phyloP scores from a whole-genome alignment of 37 sponge, comb jelly and placozoan species.

The Bolinopsis microptera region DNA sequence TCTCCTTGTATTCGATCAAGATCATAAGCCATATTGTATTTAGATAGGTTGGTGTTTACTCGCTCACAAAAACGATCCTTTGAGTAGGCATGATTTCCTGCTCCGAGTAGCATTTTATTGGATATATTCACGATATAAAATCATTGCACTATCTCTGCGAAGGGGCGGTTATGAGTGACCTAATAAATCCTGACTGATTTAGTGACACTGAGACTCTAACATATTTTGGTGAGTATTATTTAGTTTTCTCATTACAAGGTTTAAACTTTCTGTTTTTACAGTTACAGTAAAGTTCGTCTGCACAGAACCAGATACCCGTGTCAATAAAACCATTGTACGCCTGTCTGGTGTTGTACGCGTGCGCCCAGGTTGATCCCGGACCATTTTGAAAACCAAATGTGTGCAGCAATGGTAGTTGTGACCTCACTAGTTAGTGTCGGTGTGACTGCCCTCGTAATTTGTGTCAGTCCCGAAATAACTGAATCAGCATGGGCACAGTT shows the following conservation, averaged over 20 bases:
- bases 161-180: background rate
- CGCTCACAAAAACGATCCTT: too few species aligned
- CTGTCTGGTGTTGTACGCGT: too few species aligned
- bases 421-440: background rate
- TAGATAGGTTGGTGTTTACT: too few species aligned
- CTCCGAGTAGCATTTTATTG: too few species aligned
- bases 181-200: background rate
- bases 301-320: too few species aligned
- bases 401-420: background rate
- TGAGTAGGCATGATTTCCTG: too few species aligned
- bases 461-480: background rate
- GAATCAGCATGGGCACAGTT: background rate
- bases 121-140: too few species aligned
- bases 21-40: too few species aligned
- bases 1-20: too few species aligned
- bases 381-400: background rate
- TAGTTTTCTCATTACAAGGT: background rate
- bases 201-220: background rate
- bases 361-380: too few species aligned
- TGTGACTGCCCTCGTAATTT: background rate
- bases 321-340: too few species aligned
- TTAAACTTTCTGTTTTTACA: background rate
- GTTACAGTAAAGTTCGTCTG: background rate
- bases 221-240: background rate
- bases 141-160: too few species aligned